Percentiles rank a stretch among this genome's conserved stretches.
These are phyloP conservation scores for Entomyzon cyanotis DNA, from an alignment of 2,113 vertebrate species.

Conservation along the genomic window DNA sequence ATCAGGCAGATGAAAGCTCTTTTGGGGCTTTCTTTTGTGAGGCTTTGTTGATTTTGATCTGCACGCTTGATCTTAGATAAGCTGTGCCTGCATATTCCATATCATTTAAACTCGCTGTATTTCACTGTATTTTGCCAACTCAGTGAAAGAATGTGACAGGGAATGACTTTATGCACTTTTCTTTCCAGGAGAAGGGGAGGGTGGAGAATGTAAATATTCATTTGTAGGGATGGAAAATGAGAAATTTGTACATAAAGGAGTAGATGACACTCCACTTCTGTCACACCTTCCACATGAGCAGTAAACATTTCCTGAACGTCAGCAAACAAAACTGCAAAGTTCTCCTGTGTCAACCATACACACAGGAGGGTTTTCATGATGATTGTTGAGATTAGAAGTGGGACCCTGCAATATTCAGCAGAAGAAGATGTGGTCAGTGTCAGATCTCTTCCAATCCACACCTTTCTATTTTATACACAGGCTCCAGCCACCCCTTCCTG, in stretches of 20 bases:
- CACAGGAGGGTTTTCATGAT: neutral
- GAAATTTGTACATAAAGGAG: neutral
- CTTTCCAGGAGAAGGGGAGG: neutral
- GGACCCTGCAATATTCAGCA: neutral
- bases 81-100: neutral
- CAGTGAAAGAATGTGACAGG: neutral
- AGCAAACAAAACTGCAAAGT: neutral
- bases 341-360: neutral
- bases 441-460: neutral
- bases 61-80: neutral
- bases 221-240: neutral
- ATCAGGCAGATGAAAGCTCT: slow-evolving; percentile 45
- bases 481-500: neutral
- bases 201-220: neutral
- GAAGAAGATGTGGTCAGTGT: neutral
- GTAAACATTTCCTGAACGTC: neutral
- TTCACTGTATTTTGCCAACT: slow-evolving; percentile 15
- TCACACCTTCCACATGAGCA: neutral
- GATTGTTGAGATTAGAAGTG: neutral
- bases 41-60: slow-evolving; percentile 42
- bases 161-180: neutral
- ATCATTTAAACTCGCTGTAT: neutral
- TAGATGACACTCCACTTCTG: neutral
- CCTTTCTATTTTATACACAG: neutral
- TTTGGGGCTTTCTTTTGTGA: slow-evolving; percentile 41